A percentile compares a stretch with the other conserved stretches of the same genome.
Conservation (phyloP, 1,140 invertebrate genomes). For the Paraescarpia echinospica region DNA sequence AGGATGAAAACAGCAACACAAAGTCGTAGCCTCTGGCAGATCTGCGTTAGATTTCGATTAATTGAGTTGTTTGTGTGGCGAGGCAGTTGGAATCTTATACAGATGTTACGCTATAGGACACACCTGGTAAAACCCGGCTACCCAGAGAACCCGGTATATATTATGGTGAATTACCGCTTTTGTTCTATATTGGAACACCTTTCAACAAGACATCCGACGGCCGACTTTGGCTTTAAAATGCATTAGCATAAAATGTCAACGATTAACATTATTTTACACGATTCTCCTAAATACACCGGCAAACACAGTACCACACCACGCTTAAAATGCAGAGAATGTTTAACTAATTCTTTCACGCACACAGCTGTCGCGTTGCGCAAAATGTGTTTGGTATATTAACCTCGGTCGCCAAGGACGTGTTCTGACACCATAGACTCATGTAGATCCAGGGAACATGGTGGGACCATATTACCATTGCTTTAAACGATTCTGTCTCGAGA, state of each 20-base stretch:
- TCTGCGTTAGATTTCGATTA: not conserved
- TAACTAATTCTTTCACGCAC: not conserved
- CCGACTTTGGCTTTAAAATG: not conserved
- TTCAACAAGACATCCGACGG: not conserved
- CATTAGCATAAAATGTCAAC: too few relatives aligned
- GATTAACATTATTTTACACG: not conserved
- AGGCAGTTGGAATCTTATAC: too few relatives aligned
- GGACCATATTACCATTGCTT: not conserved
- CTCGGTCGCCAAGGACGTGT: not conserved
- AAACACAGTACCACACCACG: not conserved
- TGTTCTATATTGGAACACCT: too few relatives aligned
- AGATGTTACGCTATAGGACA: too few relatives aligned
- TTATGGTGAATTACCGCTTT: too few relatives aligned
- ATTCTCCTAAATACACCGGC: not conserved
- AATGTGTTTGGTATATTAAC: not conserved
- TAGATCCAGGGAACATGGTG: not conserved
- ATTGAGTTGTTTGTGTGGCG: not conserved
- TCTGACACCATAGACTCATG: not conserved
- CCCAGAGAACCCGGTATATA: too few relatives aligned
- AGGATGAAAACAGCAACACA: too few relatives aligned
- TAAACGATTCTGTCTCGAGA: not conserved
- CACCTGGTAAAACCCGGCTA: too few relatives aligned
- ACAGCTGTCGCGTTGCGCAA: not conserved
- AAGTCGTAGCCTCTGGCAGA: not conserved
- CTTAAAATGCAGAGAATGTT: not conserved